Evolutionary conservation across 2,888 invertebrate genomes (phyloP), one percentile per base, ranked within the genome.

Genomic region (Epirrhoe alternata): DNA sequence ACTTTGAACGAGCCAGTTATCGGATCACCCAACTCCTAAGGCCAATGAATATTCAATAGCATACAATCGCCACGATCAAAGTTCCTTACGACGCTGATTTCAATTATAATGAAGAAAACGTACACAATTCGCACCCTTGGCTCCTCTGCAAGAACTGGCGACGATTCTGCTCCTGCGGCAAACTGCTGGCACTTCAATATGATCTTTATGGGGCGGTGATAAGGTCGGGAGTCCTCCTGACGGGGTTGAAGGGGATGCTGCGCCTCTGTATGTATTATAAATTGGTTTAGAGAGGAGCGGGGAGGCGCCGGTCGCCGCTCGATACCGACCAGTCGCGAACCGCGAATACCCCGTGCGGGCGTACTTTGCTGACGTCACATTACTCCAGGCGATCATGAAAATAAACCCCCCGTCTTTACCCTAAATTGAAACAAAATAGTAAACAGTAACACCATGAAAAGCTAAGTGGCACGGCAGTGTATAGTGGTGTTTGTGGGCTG

Each of bases 241-340:
- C 71, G 82, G 60, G 65, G 61, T 54, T 54, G 68, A 60, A 79
- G 86, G 92, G 92, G 92, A 93, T 93, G 92, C 92, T 93, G 92
- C 90, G 90, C 86, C 90, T 89, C 88, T 86, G 92, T 92, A 93
- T 93, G 92, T 93, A 92, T 92, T 93, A 93, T 93, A 92, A 93
- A 93, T 93, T 92, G 92, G 92, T 92, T 92, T 90, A 92, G 91
- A 90, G 89, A 80, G 85, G 90, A 86, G 89, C 89, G 90, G 88
- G 86, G 79, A 79, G 84, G 75, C 81, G 82, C 82, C 78, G 78
- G 80, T 74, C 70, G 61, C 66, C 92, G 92, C 91, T 92, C 92
- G 88, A 92, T 92, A 92, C 86, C 82, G 85, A 78, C 85, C 90
- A 92, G 92, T 92, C 86, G 88, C 84, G 85, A 82, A 74, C 75